These are phyloP conservation scores for Alethe diademata DNA, from an alignment of 2,113 vertebrate genomes.

Conservation along the genomic window DNA sequence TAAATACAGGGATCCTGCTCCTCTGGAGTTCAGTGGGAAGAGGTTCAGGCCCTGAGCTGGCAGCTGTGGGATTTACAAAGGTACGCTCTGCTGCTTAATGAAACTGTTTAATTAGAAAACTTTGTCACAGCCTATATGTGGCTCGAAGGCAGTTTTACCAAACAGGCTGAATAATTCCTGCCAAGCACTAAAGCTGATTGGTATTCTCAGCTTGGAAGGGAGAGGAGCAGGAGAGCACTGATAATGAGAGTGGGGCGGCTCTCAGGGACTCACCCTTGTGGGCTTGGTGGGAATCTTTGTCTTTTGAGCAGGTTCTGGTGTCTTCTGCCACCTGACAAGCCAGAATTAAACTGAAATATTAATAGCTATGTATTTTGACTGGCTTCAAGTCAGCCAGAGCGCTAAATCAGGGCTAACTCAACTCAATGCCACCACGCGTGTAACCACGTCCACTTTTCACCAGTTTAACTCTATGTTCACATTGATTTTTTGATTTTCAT, in stretches of 20 bases:
- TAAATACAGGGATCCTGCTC: slow-evolving; percentile 6
- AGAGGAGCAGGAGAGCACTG: neutral
- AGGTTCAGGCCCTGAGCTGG: neutral
- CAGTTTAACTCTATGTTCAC: neutral
- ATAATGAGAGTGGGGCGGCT: neutral
- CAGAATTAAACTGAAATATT: neutral
- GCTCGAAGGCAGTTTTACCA: slow-evolving; percentile 24
- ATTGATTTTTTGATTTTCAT: neutral
- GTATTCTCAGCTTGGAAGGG: slow-evolving; percentile 1
- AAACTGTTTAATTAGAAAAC: slow-evolving; percentile 55
- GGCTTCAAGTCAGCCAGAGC: neutral
- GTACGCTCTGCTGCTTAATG: slow-evolving; percentile 25
- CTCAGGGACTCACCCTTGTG: neutral
- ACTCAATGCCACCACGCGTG: fast-evolving
- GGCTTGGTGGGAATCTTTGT: neutral
- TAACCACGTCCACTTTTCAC: neutral
- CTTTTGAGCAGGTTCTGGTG: neutral
- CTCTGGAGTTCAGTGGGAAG: neutral
- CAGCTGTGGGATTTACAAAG: neutral
- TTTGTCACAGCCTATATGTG: slow-evolving; percentile 23
- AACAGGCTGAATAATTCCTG: slow-evolving; percentile 18
- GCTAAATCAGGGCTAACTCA: neutral
- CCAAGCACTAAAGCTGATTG: slow-evolving; percentile 8
- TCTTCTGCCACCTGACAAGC: neutral
- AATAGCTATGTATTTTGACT: neutral